Evolutionary conservation across 1,140 invertebrate genomes (phyloP).

Genomic region (Propsilocerus akamusi): DNA sequence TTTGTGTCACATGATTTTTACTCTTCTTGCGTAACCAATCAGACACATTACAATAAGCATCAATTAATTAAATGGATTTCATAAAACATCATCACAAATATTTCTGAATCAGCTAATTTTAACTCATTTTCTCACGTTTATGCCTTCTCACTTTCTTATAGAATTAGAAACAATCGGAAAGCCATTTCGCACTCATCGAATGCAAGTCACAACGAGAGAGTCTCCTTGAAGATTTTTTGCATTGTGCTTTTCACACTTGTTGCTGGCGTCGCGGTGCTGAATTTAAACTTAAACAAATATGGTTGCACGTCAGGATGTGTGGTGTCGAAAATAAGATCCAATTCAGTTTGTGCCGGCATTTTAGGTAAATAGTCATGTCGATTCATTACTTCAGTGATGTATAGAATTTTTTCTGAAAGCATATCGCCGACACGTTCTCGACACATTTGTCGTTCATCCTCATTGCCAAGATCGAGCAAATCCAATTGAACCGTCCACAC

Average conservation of each 20-base stretch:
- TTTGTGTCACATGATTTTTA: too few species aligned
- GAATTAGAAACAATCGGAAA: neutral
- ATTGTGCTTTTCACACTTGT: constrained; percentile 68
- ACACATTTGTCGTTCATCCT: constrained; percentile 72
- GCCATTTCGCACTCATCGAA: too few species aligned
- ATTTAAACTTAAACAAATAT: constrained; percentile 80
- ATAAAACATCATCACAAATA: constrained; percentile 5
- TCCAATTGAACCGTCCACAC: constrained; percentile 89
- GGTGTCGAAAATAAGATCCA: constrained; percentile 89
- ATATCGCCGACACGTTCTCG: constrained; percentile 81
- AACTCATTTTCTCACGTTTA: neutral
- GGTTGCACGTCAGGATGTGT: constrained; percentile 83
- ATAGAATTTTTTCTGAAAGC: constrained; percentile 79
- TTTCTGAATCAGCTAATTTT: constrained; percentile 7
- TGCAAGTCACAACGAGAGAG: constrained; percentile 48
- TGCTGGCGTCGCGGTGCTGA: constrained; percentile 45
- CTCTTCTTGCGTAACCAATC: too few species aligned
- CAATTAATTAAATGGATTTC: too few species aligned
- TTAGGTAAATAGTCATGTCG: constrained; percentile 88
- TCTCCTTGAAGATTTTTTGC: constrained; percentile 77
- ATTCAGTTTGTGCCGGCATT: constrained; percentile 79
- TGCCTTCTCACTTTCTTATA: too few species aligned
- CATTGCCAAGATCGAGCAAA: constrained; percentile 64
- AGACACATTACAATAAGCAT: too few species aligned
- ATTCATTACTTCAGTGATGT: constrained; percentile 90